phyloP scores from a whole-genome alignment of 2,113 vertebrate genomes.

The Amblyornis subalaris region DNA sequence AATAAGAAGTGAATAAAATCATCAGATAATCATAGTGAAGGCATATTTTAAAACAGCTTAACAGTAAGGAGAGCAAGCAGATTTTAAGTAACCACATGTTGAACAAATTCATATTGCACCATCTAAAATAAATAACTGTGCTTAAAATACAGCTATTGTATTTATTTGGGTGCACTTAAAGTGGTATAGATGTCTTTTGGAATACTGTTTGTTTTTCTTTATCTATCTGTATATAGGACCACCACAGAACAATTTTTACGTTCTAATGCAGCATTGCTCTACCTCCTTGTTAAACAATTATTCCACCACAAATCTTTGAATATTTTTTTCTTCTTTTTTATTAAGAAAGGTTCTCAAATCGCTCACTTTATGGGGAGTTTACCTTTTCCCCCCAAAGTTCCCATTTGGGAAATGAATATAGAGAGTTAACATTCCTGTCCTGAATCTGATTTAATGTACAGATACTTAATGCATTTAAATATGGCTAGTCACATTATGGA shows the following conservation, averaged over 20 bases:
- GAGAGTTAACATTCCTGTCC: not conserved
- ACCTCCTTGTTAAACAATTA: not conserved
- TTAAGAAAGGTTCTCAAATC: not conserved
- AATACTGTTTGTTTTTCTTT: not conserved
- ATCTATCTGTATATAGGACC: not conserved
- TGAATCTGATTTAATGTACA: not conserved
- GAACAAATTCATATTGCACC: not conserved
- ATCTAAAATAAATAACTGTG: not conserved
- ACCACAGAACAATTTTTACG: not conserved
- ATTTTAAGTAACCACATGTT: not conserved
- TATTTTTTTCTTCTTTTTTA: not conserved
- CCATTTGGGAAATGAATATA: not conserved
- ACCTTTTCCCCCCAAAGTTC: fast-evolving
- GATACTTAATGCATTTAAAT: not conserved
- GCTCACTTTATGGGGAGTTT: not conserved
- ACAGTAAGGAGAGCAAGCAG: not conserved
- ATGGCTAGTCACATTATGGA: not conserved
- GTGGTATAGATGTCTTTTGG: not conserved
- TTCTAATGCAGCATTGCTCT: not conserved
- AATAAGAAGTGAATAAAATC: not conserved
- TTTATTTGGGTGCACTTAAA: not conserved
- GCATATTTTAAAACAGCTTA: not conserved
- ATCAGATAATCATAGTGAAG: not conserved
- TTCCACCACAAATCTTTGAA: not conserved
- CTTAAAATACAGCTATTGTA: not conserved